These are phyloP conservation scores for Gallinago paraguaiae DNA, from an alignment of 2,113 vertebrate genomes.

Conservation along the genomic window DNA sequence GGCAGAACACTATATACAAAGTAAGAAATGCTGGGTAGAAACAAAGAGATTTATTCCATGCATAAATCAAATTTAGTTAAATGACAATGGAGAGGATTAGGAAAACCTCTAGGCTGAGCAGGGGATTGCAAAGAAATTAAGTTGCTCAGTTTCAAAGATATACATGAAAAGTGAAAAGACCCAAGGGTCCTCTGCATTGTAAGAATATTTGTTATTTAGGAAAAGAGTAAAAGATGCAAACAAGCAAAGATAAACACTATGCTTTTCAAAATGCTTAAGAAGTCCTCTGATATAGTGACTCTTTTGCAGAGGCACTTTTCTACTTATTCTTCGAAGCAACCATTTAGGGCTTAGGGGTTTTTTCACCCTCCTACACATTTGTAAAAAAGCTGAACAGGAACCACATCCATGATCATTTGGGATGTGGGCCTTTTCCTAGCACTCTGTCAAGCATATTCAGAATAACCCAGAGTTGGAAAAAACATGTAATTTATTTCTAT, in stretches of 20 bases:
- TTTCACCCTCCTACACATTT: background rate
- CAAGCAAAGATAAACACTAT: background rate
- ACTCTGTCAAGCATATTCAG: too few species aligned
- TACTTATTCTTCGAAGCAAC: background rate
- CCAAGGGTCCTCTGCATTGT: background rate
- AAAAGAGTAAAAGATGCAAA: background rate
- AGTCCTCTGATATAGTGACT: background rate
- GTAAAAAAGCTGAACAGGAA: background rate
- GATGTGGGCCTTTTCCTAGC: background rate
- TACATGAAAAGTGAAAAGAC: background rate
- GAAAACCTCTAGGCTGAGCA: background rate
- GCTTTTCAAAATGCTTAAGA: background rate
- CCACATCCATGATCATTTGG: background rate
- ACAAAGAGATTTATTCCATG: background rate
- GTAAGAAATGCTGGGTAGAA: background rate
- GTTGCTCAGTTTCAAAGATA: background rate
- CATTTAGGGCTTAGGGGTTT: accelerated
- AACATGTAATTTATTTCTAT: background rate
- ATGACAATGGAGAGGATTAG: background rate
- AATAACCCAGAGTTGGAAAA: background rate
- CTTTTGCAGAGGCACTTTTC: background rate
- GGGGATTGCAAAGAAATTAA: background rate
- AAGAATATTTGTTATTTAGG: background rate
- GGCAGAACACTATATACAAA: background rate
- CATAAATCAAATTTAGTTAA: background rate